Base-by-base conservation (phyloP, 2,888 invertebrate species). In the Protophormia terraenovae region DNA sequence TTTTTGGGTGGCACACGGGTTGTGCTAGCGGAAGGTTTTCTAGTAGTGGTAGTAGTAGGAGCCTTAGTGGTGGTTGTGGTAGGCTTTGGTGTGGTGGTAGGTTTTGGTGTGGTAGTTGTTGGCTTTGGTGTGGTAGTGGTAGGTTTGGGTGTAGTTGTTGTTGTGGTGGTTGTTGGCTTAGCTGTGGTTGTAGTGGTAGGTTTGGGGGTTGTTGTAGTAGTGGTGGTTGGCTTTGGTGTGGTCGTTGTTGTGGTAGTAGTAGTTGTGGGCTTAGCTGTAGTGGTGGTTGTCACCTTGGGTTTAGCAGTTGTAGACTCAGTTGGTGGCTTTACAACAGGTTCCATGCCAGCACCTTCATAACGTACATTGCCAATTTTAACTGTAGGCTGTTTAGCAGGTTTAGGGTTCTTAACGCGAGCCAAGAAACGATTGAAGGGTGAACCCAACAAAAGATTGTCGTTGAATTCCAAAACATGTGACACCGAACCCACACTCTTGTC, bases 351-450 rank as follows among this genome's bases (percentile, higher is more conserved):
- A 50, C 91, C 91, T 71, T 92, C 92, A 35, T 90, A 90, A 38
- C 92, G 89, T 41, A 92, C 92, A 86, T 91, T 91, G 19, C 89
- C 90, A 14, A 91, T 89, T 85, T 92, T 92, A 0, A 92, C 87
- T 1, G 89, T 89, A 3, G 81, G 88, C 38, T 87, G 86, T 50
- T 89, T 90, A 4, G 88, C 80, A 7, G 89, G 85, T 87, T 90
- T 91, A 2, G 93, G 93, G 10, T 94, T 93, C 41, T 95, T 94
- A n/a, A 96, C 94, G 73, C 95, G 94, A 0, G 94, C 95, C 60
- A 97, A 91, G 88, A 94, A 96, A 76, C 94, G 93, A 89, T 95
- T 95, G 87, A 94, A 95, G 0, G 97, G 96, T 16, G 94, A 95
- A 22, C 96, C 97, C 38, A 96, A 91, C 89, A 95, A 95, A 14